Percentiles rank a stretch among this genome's conserved stretches.
Conservation (phyloP, 1,140 invertebrate species). For the Macrobrachium nipponense region DNA sequence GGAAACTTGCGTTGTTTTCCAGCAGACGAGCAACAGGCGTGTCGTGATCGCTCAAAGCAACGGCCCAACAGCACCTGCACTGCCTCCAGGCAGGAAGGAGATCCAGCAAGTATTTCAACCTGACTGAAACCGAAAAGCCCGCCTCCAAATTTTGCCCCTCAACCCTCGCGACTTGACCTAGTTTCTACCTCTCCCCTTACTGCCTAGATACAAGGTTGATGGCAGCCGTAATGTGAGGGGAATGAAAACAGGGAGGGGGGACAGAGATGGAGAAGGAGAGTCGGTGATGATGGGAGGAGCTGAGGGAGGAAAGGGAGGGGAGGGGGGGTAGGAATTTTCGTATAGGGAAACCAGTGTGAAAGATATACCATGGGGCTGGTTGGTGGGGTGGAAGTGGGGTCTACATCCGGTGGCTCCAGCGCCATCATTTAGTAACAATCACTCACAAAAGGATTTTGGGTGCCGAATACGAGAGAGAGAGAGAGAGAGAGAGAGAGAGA, state of each 20-base stretch:
- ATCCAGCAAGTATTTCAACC: too few species aligned
- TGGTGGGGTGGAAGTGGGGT: neutral
- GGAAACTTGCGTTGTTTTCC: too few species aligned
- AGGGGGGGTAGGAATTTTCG: neutral
- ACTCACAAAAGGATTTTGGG: too few species aligned
- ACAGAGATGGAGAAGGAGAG: neutral
- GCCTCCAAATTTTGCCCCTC: neutral
- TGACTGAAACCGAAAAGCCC: neutral
- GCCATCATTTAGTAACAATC: too few species aligned
- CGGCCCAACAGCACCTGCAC: too few species aligned
- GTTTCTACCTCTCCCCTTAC: constrained; percentile 2
- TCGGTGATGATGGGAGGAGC: neutral
- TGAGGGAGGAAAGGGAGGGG: neutral
- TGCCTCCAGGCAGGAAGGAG: too few species aligned
- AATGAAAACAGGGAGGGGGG: neutral
- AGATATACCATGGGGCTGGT: neutral
- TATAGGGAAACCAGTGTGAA: neutral
- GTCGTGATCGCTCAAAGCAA: too few species aligned
- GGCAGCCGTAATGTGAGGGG: neutral
- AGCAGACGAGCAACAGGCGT: too few species aligned
- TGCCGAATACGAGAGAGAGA: too few species aligned
- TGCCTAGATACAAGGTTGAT: constrained; percentile 18
- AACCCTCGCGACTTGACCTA: neutral
- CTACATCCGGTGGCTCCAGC: too few species aligned
- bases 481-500: too few species aligned